These are phyloP conservation scores for Brenthis hecate DNA, from an alignment of 2,888 invertebrate genomes.

Conservation along the genomic window DNA sequence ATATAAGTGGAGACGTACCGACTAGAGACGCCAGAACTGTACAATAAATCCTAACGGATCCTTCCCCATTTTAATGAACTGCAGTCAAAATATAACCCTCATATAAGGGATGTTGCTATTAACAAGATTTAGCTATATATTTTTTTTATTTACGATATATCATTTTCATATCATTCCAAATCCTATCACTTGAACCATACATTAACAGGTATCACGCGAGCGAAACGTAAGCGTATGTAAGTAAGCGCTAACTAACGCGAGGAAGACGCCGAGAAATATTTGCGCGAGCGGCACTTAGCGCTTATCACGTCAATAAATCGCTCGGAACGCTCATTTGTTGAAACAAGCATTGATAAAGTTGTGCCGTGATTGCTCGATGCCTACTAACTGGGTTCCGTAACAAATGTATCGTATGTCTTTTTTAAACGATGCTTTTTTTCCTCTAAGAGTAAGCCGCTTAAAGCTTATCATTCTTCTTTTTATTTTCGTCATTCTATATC, in stretches of 20 bases:
- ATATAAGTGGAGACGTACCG: no score
- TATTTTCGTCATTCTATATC: no score
- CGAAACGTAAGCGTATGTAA: slow-evolving; percentile 51
- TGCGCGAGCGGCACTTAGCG: slow-evolving; percentile 68
- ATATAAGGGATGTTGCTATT: no score
- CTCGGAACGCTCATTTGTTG: slow-evolving; percentile 49
- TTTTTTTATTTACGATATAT: no score
- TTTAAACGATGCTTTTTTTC: slow-evolving; percentile 14
- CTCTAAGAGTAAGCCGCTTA: no score
- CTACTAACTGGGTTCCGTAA: slow-evolving; percentile 17
- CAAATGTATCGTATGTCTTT: slow-evolving; percentile 10
- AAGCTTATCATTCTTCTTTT: no score
- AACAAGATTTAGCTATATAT: no score
- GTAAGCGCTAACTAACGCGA: slow-evolving; percentile 73
- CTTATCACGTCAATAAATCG: slow-evolving; percentile 51
- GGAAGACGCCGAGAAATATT: slow-evolving; percentile 69
- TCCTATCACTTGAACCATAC: slow-evolving; percentile 28
- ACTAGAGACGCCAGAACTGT: no score
- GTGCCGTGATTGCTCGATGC: slow-evolving; percentile 39
- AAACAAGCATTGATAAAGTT: slow-evolving; percentile 42
- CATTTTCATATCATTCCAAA: background rate
- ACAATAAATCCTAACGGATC: no score
- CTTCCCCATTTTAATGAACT: no score
- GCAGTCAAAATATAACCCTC: no score
- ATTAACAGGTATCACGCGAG: slow-evolving; percentile 50